Conservation (phyloP, 1,140 invertebrate genomes). For the Radopholus similis region DNA sequence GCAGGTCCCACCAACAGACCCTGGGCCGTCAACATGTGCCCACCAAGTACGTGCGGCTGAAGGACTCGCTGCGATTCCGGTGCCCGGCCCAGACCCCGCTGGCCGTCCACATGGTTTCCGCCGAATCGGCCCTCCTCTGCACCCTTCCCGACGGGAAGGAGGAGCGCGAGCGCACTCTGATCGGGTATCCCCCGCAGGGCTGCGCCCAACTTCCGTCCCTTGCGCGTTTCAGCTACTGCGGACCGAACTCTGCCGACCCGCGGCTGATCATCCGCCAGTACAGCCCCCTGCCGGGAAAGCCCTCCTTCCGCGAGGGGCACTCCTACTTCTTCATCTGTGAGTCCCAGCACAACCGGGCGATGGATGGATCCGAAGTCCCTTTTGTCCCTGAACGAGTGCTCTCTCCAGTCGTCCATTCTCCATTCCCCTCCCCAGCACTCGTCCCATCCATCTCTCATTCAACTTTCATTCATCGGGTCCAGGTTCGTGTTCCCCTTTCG, state of each 20-base stretch:
- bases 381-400: too few species aligned
- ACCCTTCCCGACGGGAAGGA: not conserved
- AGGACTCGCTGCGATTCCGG: not conserved
- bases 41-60: slow-evolving; percentile 16
- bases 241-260: slow-evolving; percentile 13
- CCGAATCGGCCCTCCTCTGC: slow-evolving; percentile 14
- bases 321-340: slow-evolving; percentile 21
- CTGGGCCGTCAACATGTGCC: not conserved
- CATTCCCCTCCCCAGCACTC: too few species aligned
- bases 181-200: not conserved
- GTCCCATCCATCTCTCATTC: too few species aligned
- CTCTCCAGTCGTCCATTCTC: too few species aligned
- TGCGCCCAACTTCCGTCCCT: too few species aligned
- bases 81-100: not conserved
- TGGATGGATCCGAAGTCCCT: too few species aligned
- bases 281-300: slow-evolving; percentile 11
- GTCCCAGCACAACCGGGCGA: too few species aligned
- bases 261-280: slow-evolving; percentile 15
- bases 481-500: too few species aligned
- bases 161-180: not conserved
- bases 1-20: too few species aligned
- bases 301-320: slow-evolving; percentile 4
- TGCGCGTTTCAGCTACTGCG: slow-evolving; percentile 8
- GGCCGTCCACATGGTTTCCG: slow-evolving; percentile 5
- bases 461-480: too few species aligned